phyloP scores from a whole-genome alignment of 1,140 invertebrate genomes.

The Drosophila lowei region DNA sequence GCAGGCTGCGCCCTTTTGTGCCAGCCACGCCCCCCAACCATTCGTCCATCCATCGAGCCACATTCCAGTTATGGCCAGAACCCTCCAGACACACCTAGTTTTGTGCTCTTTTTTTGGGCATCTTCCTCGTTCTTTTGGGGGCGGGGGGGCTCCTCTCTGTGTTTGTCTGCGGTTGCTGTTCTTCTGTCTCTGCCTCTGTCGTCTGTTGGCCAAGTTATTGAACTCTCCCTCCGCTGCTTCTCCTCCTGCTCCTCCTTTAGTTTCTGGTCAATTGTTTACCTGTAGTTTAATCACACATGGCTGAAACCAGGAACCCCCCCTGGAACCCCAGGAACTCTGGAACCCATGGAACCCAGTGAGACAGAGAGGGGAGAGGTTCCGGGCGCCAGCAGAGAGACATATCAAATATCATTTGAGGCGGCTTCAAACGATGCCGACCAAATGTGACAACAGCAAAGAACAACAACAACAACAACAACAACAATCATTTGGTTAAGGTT shows the following conservation, averaged over 20 bases:
- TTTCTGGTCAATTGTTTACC: conserved; percentile 59
- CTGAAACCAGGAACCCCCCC: conserved; percentile 18
- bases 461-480: neutral
- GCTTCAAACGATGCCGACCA: conserved; percentile 70
- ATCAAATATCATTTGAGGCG: conserved; percentile 70
- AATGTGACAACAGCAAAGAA: conserved; percentile 59
- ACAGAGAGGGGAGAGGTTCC: neutral
- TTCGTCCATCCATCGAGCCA: conserved; percentile 42
- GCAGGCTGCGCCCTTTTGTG: conserved; percentile 64
- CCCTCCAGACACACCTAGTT: conserved; percentile 76
- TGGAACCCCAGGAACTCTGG: too few species aligned
- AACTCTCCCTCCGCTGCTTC: conserved; percentile 9
- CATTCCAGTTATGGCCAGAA: conserved; percentile 76
- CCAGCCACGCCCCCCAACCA: conserved; percentile 37
- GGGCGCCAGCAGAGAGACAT: conserved; percentile 34
- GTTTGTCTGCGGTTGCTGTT: conserved; percentile 30
- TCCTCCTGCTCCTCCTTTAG: conserved; percentile 1
- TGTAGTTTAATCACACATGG: conserved; percentile 75
- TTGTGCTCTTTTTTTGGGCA: conserved; percentile 18
- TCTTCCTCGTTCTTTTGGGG: too few species aligned
- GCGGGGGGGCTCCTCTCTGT: conserved; percentile 13
- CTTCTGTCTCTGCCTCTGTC: too few species aligned
- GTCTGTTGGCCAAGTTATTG: conserved; percentile 49
- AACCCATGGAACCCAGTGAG: too few species aligned
- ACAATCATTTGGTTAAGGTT: conserved; percentile 26